These are phyloP conservation scores for Automeris io DNA, from an alignment of 2,888 invertebrate genomes.

Conservation along the genomic window DNA sequence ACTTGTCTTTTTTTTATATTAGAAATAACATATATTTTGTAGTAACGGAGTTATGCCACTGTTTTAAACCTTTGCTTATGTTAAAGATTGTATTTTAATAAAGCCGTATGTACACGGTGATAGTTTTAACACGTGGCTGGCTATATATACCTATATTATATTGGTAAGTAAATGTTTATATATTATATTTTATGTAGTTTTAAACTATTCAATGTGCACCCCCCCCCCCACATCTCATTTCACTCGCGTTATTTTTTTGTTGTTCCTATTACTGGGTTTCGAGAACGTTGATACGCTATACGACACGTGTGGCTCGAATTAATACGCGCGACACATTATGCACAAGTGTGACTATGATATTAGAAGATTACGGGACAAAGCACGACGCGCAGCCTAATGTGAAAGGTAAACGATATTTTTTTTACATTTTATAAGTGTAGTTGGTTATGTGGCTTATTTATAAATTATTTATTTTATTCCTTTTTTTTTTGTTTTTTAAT, in stretches of 20 bases:
- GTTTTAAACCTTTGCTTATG: no score
- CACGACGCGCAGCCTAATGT: slow-evolving; percentile 24
- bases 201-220: slow-evolving; percentile 13
- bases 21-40: no score
- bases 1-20: no score
- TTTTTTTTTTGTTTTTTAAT: slow-evolving; percentile 58
- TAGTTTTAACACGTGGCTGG: slow-evolving; percentile 35
- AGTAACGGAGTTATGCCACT: no score
- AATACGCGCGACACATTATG: slow-evolving; percentile 21
- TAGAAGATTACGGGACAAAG: slow-evolving; percentile 36
- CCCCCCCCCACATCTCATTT: slow-evolving; percentile 31
- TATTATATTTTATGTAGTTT: neutral
- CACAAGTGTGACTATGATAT: slow-evolving; percentile 40
- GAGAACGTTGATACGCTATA: slow-evolving; percentile 6
- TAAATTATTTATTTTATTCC: slow-evolving; percentile 63
- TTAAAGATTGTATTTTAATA: no score
- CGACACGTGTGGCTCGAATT: slow-evolving; percentile 25
- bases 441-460: slow-evolving; percentile 74
- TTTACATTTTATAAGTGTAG: slow-evolving; percentile 49
- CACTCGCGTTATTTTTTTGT: slow-evolving; percentile 22
- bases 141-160: slow-evolving; percentile 32
- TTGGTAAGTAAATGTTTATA: slow-evolving; percentile 51
- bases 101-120: neutral
- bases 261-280: slow-evolving; percentile 22
- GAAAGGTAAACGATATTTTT: slow-evolving; percentile 56